Evolutionary conservation across 2,113 vertebrate genomes (phyloP), one percentile per base, ranked within the genome.

Genomic region (Paradoxurus hermaphroditus): DNA sequence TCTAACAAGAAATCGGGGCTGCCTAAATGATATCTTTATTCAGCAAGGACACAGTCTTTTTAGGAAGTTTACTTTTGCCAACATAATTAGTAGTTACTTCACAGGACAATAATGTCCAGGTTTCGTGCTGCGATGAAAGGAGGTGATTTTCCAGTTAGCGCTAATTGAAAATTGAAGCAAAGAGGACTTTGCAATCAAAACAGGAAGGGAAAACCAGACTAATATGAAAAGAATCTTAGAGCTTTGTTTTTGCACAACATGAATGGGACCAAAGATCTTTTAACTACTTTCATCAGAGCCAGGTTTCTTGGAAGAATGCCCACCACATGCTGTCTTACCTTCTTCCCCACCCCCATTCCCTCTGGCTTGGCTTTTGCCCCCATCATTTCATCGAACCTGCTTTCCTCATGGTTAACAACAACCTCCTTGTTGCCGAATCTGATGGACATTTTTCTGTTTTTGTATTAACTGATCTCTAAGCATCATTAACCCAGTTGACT

Each of bases 151-250:
- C 94, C 82, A 77, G 91, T 94, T 70, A 90, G 93, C 72, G n/a
- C 65, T 96, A 96, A 96, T 94, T 96, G 92, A 95, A 97, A 96
- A 97, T 49, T 84, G 84, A 96, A 97, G 79, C 68, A 87, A 94
- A 95, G 62, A 59, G 29, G 97, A 94, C 72, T 97, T 72, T 95
- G 78, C 25, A 84, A 94, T 96, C 92, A 97, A 97, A 98, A 98
- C 98, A 98, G 97, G 96, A 96, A 98, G 90, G 51, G 87, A 97
- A 95, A 94, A 68, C 46, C 86, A 88, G 84, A 94, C 93, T 62
- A 92, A 68, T 67, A 44, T 91, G 68, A 87, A 82, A 89, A 78
- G 86, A 95, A 96, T 70, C 84, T 90, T 56, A 94, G 95, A 49
- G 87, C 90, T 97, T 97, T 97, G 95, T 97, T 97, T 88, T 96